Conservation (phyloP, 1,140 invertebrate genomes). For the Drosophila oshimai region DNA sequence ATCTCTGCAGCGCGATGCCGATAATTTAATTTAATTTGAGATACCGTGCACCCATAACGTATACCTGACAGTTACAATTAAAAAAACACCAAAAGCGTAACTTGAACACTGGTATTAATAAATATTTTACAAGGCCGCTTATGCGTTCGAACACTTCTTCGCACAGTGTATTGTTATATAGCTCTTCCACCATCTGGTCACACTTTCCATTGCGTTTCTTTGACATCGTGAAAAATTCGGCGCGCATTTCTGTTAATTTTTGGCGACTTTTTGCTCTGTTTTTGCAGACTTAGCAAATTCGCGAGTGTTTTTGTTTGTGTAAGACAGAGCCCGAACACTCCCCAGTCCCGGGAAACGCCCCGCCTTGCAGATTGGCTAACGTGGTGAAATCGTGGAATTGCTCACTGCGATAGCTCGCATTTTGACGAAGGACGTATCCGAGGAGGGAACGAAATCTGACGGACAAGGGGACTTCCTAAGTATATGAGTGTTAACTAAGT, state of each 20-base stretch:
- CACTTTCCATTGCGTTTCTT: not conserved
- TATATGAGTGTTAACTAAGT: slow-evolving; percentile 3
- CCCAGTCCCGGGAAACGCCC: not conserved
- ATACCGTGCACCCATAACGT: too few relatives aligned
- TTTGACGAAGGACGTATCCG: not conserved
- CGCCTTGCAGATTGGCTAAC: not conserved
- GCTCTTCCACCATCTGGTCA: not conserved
- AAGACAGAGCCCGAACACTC: not conserved
- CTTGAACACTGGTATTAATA: too few relatives aligned
- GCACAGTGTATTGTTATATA: not conserved
- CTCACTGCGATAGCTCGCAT: not conserved
- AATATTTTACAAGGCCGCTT: too few relatives aligned
- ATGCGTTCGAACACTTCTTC: too few relatives aligned
- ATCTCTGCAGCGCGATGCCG: too few relatives aligned
- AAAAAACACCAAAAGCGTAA: too few relatives aligned
- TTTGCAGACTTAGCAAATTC: slow-evolving; percentile 7
- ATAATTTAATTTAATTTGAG: too few relatives aligned
- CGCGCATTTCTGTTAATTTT: slow-evolving; percentile 33
- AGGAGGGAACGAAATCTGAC: too few relatives aligned
- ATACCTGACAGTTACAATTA: too few relatives aligned
- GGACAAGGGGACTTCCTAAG: slow-evolving; percentile 8
- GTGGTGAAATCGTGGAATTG: slow-evolving; percentile 29
- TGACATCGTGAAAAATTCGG: slow-evolving; percentile 42
- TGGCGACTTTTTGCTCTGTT: slow-evolving; percentile 23
- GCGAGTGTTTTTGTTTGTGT: slow-evolving; percentile 11